Base-by-base conservation (phyloP, 2,888 invertebrate species). In the Leucania comma region DNA sequence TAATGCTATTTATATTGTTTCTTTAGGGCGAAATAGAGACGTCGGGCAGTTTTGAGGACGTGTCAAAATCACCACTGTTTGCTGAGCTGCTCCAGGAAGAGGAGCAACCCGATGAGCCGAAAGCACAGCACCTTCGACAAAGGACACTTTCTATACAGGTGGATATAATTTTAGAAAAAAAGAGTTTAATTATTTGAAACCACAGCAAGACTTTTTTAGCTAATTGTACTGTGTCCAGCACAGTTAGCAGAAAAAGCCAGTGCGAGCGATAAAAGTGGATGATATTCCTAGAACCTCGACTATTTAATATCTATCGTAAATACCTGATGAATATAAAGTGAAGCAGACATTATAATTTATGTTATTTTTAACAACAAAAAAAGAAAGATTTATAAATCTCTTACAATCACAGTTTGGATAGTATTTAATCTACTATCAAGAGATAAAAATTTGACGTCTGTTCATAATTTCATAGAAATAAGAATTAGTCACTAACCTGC, bases 21-120 rank as follows among this genome's bases (percentile, higher is more conserved):
- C 3, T 38, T 51, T 20, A 97, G 97, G 97, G 97, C 8, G 96
- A 96, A 91, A 94, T 97, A 58, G 97, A 97, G 83, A 96, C 94
- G 62, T 93, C 96, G 81, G 97, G 97, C 3, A 94, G 90, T 0
- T 97, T 96, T 81, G 91, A 94, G 0, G 96, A 96, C 60, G 96
- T 97, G 50, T 96, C 96, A n/a, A 92, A 93, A 50, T 95, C 96
- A 17, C 95, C 96, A 2, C 85, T 95, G 24, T 96, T 96, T 76
- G 92, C 93, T 12, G 95, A 96, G 68, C 89, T 96, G 35, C 85
- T 96, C 32, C 91, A 96, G 70, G 94, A 96, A 62, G 94, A 95
- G 62, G 93, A 94, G 12, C 87, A 92, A 71, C 86, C 90, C 1
- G 81, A 87, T 2, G 90, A 91, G 29, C 84, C 89, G 6, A 72